phyloP scores from a whole-genome alignment of 2,888 invertebrate species.

The Callimorpha dominula region DNA sequence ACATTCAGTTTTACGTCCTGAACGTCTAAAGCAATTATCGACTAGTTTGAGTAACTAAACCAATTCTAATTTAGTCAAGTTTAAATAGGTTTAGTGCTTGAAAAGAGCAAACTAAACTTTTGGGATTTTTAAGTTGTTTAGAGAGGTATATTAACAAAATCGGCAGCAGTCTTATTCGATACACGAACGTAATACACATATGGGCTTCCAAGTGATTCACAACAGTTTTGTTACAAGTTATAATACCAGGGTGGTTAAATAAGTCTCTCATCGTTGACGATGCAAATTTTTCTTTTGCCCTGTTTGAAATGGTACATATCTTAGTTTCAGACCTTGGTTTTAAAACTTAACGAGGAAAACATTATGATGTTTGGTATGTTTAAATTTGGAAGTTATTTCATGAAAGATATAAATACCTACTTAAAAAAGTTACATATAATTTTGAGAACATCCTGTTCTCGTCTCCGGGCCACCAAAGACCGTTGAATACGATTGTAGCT shows the following conservation, averaged over 20 bases:
- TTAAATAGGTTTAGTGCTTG: too few relatives aligned
- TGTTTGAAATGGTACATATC: too few relatives aligned
- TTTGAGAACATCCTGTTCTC: constrained; percentile 61
- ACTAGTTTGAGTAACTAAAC: too few relatives aligned
- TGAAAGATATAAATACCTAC: not conserved
- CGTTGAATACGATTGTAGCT: constrained; percentile 74
- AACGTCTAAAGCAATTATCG: too few relatives aligned
- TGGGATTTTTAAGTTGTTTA: too few relatives aligned
- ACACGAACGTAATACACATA: not conserved
- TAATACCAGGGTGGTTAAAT: not conserved
- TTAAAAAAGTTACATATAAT: not conserved
- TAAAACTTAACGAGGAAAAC: too few relatives aligned
- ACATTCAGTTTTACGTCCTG: too few relatives aligned
- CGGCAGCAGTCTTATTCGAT: not conserved
- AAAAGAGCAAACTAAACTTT: too few relatives aligned
- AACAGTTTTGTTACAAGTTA: not conserved
- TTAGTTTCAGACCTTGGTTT: too few relatives aligned
- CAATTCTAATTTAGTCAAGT: too few relatives aligned
- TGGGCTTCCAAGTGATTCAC: not conserved
- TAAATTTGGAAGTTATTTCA: not conserved
- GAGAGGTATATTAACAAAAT: too few relatives aligned
- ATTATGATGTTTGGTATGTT: too few relatives aligned
- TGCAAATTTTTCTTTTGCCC: not conserved
- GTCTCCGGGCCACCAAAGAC: constrained; percentile 65
- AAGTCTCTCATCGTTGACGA: not conserved